Evolutionary conservation across 2,888 invertebrate genomes (phyloP), one percentile per base, ranked within the genome.

Genomic region (Drosophila anceps): DNA sequence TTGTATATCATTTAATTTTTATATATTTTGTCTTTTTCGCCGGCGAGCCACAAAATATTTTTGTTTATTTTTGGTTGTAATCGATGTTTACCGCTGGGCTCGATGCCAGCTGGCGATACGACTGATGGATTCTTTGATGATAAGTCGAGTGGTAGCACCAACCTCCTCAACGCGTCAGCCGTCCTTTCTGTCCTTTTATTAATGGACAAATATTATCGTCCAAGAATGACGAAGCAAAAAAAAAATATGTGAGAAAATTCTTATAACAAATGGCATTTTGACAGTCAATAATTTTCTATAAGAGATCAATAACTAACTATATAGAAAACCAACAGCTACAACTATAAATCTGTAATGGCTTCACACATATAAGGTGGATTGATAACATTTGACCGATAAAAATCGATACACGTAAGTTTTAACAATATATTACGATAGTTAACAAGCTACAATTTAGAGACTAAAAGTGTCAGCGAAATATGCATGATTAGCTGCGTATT

Each of bases 71-170:
- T 67, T 12, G 79, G 57, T 37, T 79, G 73, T 84, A 84, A 88
- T 88, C 89, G 82, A 73, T 73, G 73, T 59, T 76, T 54, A 53
- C 51, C 73, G 41, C 10, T 67, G 71, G 77, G 84, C 78, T 70
- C 70, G 91, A 91, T 91, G 91, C 91, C 91, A 84, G 83, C 58
- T 65, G 61, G 69, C 71, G 91, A 91, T 91, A 90, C 62, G 63
- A 63, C 81, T 85, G 91, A 91, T 91, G 91, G 85, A 91, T 90
- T 88, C 91, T 91, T 91, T 89, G 88, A 83, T 85, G 91, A 91
- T 91, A 91, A 83, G 78, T 69, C 57, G 51, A 59, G 41, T 62
- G 68, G 41, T 48, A 53, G 33, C 48, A 9, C 33, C 18, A 2
- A 12, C 41, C 50, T 31, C 33, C 6, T 8, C 15, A 44, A 1